These are phyloP conservation scores for Stramonita haemastoma DNA, from an alignment of 2,888 invertebrate species.

Conservation along the genomic window DNA sequence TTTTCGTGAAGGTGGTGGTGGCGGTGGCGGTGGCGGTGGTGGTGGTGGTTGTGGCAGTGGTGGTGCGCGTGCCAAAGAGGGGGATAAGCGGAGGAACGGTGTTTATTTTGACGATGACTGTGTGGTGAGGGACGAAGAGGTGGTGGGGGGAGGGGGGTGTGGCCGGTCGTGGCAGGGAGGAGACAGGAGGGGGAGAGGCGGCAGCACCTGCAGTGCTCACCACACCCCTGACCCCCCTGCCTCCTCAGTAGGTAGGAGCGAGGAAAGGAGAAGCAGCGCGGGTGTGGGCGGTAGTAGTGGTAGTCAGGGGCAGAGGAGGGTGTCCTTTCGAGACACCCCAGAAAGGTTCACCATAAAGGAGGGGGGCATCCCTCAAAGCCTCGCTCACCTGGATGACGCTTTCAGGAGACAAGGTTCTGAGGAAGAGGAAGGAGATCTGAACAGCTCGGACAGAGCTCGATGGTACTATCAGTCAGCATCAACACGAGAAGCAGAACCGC, in stretches of 20 bases:
- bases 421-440: background rate
- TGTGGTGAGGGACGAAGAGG: background rate
- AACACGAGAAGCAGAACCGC: background rate
- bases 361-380: background rate
- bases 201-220: background rate
- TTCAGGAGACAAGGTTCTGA: background rate
- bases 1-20: background rate
- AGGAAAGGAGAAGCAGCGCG: background rate
- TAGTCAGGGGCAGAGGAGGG: background rate
- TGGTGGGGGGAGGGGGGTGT: background rate
- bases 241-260: background rate
- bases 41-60: background rate
- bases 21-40: background rate
- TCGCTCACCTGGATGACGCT: too few species aligned
- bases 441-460: background rate
- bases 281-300: background rate
- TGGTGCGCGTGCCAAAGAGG: background rate
- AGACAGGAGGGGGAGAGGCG: background rate
- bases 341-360: background rate
- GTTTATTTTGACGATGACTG: slow-evolving; percentile 38
- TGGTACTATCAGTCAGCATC: background rate
- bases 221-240: background rate
- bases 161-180: background rate
- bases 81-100: slow-evolving; percentile 24
- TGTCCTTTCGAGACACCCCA: slow-evolving; percentile 35